These are phyloP conservation scores for Heliconius erato DNA, from an alignment of 2,888 invertebrate species.

Conservation along the genomic window DNA sequence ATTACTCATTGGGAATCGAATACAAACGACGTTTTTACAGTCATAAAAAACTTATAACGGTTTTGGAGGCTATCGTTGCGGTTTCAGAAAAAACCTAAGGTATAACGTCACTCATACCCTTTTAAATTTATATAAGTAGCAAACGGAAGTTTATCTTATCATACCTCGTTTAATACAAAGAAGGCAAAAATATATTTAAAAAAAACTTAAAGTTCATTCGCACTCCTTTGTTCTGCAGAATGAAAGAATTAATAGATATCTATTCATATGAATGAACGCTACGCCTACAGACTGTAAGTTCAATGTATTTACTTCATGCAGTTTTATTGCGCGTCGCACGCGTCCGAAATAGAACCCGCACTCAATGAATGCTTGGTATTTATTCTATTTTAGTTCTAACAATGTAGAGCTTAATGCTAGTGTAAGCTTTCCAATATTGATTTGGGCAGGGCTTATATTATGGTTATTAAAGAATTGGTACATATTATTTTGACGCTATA, in stretches of 20 bases:
- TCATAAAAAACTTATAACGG: no score
- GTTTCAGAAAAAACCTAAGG: no score
- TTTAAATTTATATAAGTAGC: no score
- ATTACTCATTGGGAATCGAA: no score
- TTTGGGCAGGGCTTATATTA: background rate
- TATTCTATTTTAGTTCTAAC: conserved; percentile 8
- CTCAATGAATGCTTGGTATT: conserved; percentile 19
- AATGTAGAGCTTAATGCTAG: background rate
- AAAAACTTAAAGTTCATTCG: background rate
- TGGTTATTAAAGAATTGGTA: no score
- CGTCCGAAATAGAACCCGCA: conserved; percentile 14
- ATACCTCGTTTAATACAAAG: background rate
- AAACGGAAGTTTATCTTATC: no score
- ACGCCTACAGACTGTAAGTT: background rate
- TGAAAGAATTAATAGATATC: background rate
- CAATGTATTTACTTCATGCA: conserved; percentile 6
- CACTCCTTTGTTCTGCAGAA: background rate
- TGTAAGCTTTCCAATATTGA: background rate
- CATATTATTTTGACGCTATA: no score
- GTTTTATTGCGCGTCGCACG: conserved; percentile 8
- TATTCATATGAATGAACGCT: background rate
- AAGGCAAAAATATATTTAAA: background rate
- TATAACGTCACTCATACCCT: no score
- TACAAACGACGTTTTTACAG: no score
- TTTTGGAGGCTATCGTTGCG: no score